These are phyloP conservation scores for Meta bourneti DNA, from an alignment of 2,888 invertebrate genomes.

Conservation along the genomic window DNA sequence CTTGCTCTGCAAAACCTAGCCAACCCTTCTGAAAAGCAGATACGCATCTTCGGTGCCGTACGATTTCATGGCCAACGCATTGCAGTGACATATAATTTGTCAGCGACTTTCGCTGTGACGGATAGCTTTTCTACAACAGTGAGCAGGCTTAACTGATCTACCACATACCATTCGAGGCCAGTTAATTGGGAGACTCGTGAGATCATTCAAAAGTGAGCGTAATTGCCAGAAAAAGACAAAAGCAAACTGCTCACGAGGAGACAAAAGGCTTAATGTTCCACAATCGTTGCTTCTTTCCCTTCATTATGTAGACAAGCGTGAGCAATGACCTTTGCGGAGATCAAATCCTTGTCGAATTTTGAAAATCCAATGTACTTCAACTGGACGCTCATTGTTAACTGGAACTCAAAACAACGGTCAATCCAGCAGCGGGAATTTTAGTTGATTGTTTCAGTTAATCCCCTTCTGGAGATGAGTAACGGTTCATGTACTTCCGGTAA, in stretches of 20 bases:
- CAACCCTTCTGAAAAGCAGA: no score
- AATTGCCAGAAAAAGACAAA: slow-evolving; percentile 40
- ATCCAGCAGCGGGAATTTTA: slow-evolving; percentile 35
- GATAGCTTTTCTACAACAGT: background rate
- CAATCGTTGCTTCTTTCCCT: slow-evolving; percentile 56
- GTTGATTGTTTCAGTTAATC: slow-evolving; percentile 56
- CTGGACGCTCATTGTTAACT: slow-evolving; percentile 47
- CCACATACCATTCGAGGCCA: background rate
- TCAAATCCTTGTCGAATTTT: slow-evolving; percentile 68
- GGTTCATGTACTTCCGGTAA: slow-evolving; percentile 53
- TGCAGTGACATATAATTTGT: no score
- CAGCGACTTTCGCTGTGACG: no score
- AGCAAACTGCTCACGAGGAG: slow-evolving; percentile 18
- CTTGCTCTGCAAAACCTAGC: no score
- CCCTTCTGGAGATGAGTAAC: slow-evolving; percentile 21
- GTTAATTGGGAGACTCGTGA: background rate
- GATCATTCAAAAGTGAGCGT: slow-evolving; percentile 26
- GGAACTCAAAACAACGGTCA: slow-evolving; percentile 68
- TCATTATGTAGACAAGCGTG: slow-evolving; percentile 65
- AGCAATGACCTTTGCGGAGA: slow-evolving; percentile 61
- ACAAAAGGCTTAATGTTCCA: slow-evolving; percentile 67
- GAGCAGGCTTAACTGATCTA: background rate
- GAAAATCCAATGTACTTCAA: slow-evolving; percentile 45
- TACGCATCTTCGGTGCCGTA: no score
- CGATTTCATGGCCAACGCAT: no score